Conservation (phyloP, 92 coral and sea anemone genomes). For the Umimayanthus chanpuru region DNA sequence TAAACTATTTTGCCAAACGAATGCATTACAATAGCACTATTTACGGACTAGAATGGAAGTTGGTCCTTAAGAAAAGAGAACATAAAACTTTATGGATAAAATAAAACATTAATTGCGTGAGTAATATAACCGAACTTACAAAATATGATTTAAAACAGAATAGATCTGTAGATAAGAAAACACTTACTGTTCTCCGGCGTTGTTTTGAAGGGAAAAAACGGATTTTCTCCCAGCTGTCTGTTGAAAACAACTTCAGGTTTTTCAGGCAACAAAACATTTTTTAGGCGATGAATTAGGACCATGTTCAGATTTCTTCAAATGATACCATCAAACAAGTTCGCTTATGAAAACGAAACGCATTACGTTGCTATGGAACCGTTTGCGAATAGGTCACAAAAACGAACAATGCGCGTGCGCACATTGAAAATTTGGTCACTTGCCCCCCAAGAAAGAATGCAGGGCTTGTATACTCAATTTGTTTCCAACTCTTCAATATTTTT, state of each 20-base stretch:
- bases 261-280: slow-evolving; percentile 20
- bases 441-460: too few species aligned
- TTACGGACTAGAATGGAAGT: too few species aligned
- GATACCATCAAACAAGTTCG: not conserved
- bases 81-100: too few species aligned
- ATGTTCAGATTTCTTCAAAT: not conserved
- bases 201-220: slow-evolving; percentile 19
- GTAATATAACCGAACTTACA: not conserved
- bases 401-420: not conserved
- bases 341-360: not conserved
- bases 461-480: too few species aligned
- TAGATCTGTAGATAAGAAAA: not conserved
- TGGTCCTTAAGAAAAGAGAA: too few species aligned
- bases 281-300: slow-evolving; percentile 17
- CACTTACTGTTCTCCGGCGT: slow-evolving; percentile 27
- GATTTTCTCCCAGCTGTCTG: slow-evolving; percentile 37
- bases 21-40: too few species aligned
- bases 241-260: slow-evolving; percentile 40
- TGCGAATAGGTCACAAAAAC: not conserved
- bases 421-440: too few species aligned
- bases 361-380: not conserved
- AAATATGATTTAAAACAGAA: not conserved
- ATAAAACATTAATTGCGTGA: too few species aligned
- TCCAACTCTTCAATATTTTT: too few species aligned
- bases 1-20: too few species aligned